Evolutionary conservation across 2,797 vertebrate genomes (phyloP).

Genomic region (Eulemur mongoz): DNA sequence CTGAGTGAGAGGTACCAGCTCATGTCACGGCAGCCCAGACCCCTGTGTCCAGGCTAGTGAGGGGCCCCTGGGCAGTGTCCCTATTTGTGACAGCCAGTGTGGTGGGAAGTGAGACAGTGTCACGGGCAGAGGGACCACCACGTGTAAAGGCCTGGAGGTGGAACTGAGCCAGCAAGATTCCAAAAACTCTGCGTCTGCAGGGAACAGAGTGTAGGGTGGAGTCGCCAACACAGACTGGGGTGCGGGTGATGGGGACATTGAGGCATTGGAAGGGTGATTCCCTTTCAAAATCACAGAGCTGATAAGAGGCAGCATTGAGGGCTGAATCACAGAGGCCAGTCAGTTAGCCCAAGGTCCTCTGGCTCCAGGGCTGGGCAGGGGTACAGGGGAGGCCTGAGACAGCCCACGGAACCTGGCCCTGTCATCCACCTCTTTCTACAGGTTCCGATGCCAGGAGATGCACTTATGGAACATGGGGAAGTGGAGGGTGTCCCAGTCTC

Average conservation of each 20-base stretch:
- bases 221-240: not conserved
- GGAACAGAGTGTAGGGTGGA: not conserved
- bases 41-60: not conserved
- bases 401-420: not conserved
- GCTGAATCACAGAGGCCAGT: not conserved
- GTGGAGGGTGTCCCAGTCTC: not conserved
- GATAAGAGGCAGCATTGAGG: not conserved
- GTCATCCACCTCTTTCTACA: not conserved
- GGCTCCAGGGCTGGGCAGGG: not conserved
- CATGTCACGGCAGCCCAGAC: not conserved
- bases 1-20: not conserved
- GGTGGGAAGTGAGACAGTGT: not conserved
- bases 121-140: not conserved
- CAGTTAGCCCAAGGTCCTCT: not conserved
- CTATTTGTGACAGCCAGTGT: not conserved
- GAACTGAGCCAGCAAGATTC: not conserved
- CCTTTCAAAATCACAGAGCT: not conserved
- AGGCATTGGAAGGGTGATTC: not conserved
- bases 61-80: not conserved
- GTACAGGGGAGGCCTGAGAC: not conserved
- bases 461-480: not conserved
- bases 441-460: not conserved
- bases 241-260: not conserved
- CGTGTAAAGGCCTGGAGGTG: not conserved
- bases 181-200: not conserved